phyloP scores from a whole-genome alignment of 2,888 invertebrate genomes.

The Hyppa rectilinea region DNA sequence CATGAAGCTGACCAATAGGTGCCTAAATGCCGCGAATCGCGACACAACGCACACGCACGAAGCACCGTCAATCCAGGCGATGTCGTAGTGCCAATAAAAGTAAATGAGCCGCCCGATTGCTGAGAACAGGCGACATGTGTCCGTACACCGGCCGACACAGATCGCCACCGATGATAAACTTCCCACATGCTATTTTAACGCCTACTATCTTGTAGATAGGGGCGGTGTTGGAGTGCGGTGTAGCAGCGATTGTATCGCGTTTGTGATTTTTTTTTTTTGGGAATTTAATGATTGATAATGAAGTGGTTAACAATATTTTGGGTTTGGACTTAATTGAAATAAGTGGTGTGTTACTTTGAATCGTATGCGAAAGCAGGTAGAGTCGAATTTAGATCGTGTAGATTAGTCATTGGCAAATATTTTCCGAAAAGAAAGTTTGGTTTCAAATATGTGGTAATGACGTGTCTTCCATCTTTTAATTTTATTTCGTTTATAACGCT shows the following conservation, averaged over 20 bases:
- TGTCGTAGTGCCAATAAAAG: conserved; percentile 80
- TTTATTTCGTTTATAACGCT: conserved; percentile 3
- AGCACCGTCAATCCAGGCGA: conserved; percentile 72
- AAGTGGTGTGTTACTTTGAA: not conserved
- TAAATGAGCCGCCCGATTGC: conserved; percentile 81
- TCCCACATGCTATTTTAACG: conserved; percentile 39
- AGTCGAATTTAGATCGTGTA: not conserved
- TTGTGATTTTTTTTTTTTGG: conserved; percentile 46
- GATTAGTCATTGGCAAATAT: conserved; percentile 15
- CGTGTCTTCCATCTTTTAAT: not conserved
- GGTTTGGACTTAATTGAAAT: conserved; percentile 16
- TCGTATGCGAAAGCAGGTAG: not conserved
- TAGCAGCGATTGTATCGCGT: not conserved
- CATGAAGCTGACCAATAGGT: not conserved
- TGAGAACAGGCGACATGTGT: conserved; percentile 71
- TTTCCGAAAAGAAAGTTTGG: not conserved
- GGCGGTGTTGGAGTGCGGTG: not conserved
- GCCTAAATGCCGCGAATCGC: conserved; percentile 52
- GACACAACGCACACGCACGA: conserved; percentile 67
- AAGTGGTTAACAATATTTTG: conserved; percentile 47
- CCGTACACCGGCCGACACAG: conserved; percentile 57
- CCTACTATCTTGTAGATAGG: not conserved
- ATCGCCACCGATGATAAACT: conserved; percentile 56
- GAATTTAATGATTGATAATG: conserved; percentile 53
- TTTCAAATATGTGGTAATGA: conserved; percentile 1